Base-by-base conservation (phyloP, 2,888 invertebrate genomes). In the Amphimallon solstitiale region DNA sequence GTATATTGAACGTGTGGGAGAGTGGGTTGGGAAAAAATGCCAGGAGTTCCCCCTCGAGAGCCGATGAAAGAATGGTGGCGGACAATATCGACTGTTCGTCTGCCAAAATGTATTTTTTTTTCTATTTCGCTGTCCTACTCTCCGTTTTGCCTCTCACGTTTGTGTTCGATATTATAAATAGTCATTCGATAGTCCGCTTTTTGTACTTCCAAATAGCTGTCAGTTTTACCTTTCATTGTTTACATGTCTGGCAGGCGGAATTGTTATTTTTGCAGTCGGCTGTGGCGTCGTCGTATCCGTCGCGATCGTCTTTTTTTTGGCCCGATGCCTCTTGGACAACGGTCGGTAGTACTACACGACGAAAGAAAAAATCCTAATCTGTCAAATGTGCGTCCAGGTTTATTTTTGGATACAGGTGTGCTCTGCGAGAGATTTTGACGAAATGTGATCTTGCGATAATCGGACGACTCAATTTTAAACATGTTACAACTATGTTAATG, bases 201-300 rank as follows among this genome's bases (percentile, higher is more conserved):
- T 63, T 51, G 49, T 63, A 51, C 29, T 49, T 59, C 49, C 59
- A 65, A 60, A 60, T 49, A 51, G 48, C 65, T 60, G 65, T 60
- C 65, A 49, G 65, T 59, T 51, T 52, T 61, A 66, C 61, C 65
- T 66, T 66, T 66, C 65, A 66, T 66, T 66, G 65, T 66, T 66
- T 66, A 66, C 60, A 60, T 51, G 65, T 66, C 65, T 60, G 60
- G 62, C 49, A 63, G 40, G 34, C 62, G 29, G 62, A 45, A 63
- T 51, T 63, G 62, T 63, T 63, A 63, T 63, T 63, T 63, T 63
- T 63, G 62, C 62, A 63, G 49, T 49, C 62, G 62, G 62, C 51
- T 40, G 62, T 51, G 48, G 48, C 48, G 48, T 48, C 48, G 48
- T 19, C 48, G 29, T 29, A 29, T 29, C 29, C 29, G 29, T 29